A percentile compares a stretch with the other conserved stretches of the same genome.
Evolutionary conservation across 2,113 vertebrate species (phyloP).

Genomic region (Tonatia bakeri): DNA sequence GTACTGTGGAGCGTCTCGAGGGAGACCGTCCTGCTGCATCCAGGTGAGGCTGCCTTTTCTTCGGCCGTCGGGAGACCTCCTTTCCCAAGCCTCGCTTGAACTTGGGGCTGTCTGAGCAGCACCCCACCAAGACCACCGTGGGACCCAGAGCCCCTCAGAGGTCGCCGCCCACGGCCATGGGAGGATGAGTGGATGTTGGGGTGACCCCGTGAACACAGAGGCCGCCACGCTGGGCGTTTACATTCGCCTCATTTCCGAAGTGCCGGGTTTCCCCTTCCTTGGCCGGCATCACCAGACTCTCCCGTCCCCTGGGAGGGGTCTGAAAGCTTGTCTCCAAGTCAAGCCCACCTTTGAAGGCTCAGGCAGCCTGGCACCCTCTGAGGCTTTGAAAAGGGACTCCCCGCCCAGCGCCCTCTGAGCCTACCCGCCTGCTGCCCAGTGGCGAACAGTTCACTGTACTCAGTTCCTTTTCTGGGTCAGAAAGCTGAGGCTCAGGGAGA

Average conservation of each 20-base stretch:
- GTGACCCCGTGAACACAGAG: fast-evolving
- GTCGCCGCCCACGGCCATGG: fast-evolving
- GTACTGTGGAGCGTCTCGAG: fast-evolving
- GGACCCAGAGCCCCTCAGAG: fast-evolving
- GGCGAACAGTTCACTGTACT: neutral
- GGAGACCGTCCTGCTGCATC: too few species aligned
- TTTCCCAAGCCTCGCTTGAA: neutral
- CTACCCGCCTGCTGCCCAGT: neutral
- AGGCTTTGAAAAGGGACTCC: neutral
- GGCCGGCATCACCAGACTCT: fast-evolving
- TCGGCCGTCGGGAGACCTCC: fast-evolving
- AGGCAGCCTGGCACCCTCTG: neutral
- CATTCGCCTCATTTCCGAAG: fast-evolving
- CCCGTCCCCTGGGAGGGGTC: neutral
- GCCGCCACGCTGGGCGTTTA: fast-evolving
- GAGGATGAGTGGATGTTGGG: fast-evolving
- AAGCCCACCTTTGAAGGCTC: neutral
- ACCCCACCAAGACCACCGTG: fast-evolving
- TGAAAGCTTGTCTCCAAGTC: neutral
- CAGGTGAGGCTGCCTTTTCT: neutral
- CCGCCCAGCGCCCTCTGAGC: neutral
- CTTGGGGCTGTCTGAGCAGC: fast-evolving
- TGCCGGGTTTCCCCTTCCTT: fast-evolving
- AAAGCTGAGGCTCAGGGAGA: neutral
- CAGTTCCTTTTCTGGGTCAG: neutral